phyloP scores from a whole-genome alignment of 2,797 vertebrate species.

The Scolopax bukidnonensis region DNA sequence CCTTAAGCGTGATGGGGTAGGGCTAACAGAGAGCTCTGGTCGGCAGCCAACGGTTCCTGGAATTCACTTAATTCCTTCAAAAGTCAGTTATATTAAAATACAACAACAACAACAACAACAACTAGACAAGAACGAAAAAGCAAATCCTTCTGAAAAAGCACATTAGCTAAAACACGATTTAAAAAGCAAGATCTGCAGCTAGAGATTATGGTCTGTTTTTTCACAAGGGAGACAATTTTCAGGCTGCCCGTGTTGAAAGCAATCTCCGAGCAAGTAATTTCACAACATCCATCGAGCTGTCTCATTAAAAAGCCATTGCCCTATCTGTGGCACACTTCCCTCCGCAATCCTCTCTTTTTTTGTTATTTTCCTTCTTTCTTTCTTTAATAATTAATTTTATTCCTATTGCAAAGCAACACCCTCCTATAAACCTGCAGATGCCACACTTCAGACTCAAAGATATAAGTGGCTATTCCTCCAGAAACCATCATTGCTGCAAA shows the following conservation, averaged over 20 bases:
- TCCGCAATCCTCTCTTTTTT: not conserved
- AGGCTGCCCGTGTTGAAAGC: constrained; percentile 49
- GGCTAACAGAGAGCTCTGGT: constrained; percentile 16
- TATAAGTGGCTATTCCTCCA: not conserved
- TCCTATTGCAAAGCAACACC: not conserved
- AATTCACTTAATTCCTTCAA: constrained; percentile 57
- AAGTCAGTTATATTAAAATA: constrained; percentile 51
- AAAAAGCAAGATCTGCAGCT: constrained; percentile 58
- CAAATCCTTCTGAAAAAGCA: constrained; percentile 54
- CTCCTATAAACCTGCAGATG: not conserved
- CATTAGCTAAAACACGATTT: constrained; percentile 61
- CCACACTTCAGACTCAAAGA: not conserved
- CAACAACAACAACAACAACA: constrained; percentile 41
- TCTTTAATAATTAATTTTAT: constrained; percentile 26
- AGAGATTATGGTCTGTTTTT: constrained; percentile 45
- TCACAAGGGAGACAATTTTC: constrained; percentile 69
- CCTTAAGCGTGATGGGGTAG: not conserved
- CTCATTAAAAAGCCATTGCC: constrained; percentile 63
- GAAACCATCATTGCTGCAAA: not conserved
- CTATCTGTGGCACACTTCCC: constrained; percentile 1
- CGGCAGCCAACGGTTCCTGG: constrained; percentile 42
- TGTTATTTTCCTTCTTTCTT: not conserved
- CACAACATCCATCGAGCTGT: constrained; percentile 57
- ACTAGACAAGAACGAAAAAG: constrained; percentile 32
- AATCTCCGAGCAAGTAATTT: constrained; percentile 51